Conservation (phyloP, 1,140 invertebrate genomes). For the Pararge aegeria region DNA sequence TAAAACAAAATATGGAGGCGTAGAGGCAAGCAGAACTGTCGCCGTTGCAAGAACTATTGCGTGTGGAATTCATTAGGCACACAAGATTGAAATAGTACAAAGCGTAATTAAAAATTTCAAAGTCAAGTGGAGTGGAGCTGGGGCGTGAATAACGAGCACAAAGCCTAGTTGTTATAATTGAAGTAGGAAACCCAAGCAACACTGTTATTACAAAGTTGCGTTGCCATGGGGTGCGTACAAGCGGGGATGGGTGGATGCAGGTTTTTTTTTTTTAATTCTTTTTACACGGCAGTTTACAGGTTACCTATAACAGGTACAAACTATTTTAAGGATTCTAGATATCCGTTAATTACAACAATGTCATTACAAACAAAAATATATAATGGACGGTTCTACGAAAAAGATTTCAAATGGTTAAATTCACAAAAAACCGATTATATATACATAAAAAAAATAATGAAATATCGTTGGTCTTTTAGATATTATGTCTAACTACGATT, state of each 20-base stretch:
- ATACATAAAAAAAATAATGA: no score
- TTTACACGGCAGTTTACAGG: no score
- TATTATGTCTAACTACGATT: no score
- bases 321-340: no score
- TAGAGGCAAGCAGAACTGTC: neutral
- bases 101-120: constrained; percentile 43
- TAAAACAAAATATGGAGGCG: neutral
- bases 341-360: no score
- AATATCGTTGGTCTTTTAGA: no score
- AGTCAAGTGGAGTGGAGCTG: constrained; percentile 42
- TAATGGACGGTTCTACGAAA: no score
- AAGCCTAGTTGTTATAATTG: constrained; percentile 54
- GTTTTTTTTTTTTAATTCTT: neutral
- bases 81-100: constrained; percentile 28
- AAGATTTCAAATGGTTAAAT: no score
- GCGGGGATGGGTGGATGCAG: neutral
- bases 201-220: constrained; percentile 23
- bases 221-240: constrained; percentile 11
- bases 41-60: neutral
- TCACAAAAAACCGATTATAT: no score
- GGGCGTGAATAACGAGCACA: constrained; percentile 41
- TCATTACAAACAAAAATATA: no score
- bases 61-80: constrained; percentile 20
- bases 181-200: constrained; percentile 42
- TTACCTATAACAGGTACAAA: no score